Conservation (phyloP, 2,113 vertebrate genomes). For the Malurus alboscapulatus region DNA sequence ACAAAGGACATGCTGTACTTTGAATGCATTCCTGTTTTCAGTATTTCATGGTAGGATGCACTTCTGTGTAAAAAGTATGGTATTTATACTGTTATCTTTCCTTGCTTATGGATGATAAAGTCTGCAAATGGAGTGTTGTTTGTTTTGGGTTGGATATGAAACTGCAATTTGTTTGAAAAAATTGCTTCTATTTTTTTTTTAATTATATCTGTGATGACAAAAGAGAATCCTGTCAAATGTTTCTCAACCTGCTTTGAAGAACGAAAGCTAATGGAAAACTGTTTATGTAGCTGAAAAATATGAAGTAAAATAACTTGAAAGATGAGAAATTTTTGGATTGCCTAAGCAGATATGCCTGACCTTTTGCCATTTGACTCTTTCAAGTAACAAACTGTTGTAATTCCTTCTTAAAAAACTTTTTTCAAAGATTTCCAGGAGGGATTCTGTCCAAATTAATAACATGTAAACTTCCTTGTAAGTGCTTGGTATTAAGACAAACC, state of each 20-base stretch:
- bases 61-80: background rate
- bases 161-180: background rate
- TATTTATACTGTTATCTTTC: background rate
- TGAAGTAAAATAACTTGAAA: background rate
- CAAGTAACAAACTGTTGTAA: background rate
- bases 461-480: background rate
- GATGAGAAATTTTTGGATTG: background rate
- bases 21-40: background rate
- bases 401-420: background rate
- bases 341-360: background rate
- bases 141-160: background rate
- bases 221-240: background rate
- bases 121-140: background rate
- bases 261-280: background rate
- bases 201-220: background rate
- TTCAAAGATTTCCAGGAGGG: background rate
- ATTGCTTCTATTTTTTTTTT: background rate
- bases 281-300: background rate
- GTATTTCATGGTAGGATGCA: background rate
- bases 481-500: background rate
- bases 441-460: background rate
- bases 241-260: background rate
- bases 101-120: background rate
- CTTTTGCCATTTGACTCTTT: background rate
- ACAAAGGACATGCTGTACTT: background rate